phyloP scores from a whole-genome alignment of 2,797 vertebrate species.

The Phalanger gymnotis region DNA sequence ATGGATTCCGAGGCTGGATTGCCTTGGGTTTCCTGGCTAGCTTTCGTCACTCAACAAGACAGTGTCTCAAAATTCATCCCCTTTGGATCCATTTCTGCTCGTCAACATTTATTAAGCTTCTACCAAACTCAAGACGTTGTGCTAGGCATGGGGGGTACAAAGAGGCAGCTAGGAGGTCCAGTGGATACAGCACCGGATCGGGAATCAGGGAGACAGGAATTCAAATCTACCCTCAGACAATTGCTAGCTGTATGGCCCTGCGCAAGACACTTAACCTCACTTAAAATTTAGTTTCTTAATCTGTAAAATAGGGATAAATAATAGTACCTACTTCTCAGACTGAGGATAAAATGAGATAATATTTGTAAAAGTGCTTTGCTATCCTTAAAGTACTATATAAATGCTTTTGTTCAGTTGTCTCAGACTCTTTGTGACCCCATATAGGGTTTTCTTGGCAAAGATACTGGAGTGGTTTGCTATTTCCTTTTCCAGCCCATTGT shows the following conservation, averaged over 20 bases:
- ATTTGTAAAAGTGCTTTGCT: not conserved
- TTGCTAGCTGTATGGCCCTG: not conserved
- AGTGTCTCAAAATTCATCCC: not conserved
- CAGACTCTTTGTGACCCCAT: not conserved
- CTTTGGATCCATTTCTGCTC: not conserved
- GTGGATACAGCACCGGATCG: not conserved
- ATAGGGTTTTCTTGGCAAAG: not conserved
- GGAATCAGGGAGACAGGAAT: not conserved
- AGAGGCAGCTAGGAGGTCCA: not conserved
- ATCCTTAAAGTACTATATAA: not conserved
- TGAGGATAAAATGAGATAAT: not conserved
- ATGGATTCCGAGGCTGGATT: not conserved
- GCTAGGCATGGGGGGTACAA: not conserved
- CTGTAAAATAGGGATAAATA: not conserved
- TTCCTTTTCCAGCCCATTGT: not conserved
- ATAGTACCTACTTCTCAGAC: not conserved
- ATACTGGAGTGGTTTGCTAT: not conserved
- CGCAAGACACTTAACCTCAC: not conserved
- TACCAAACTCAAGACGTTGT: not conserved
- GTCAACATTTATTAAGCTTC: not conserved
- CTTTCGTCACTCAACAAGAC: not conserved
- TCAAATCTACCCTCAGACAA: not conserved
- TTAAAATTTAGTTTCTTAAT: not conserved
- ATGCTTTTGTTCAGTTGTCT: not conserved
- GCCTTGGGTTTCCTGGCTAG: not conserved